phyloP scores from a whole-genome alignment of 2,888 invertebrate genomes.

The Ethmia dodecea region DNA sequence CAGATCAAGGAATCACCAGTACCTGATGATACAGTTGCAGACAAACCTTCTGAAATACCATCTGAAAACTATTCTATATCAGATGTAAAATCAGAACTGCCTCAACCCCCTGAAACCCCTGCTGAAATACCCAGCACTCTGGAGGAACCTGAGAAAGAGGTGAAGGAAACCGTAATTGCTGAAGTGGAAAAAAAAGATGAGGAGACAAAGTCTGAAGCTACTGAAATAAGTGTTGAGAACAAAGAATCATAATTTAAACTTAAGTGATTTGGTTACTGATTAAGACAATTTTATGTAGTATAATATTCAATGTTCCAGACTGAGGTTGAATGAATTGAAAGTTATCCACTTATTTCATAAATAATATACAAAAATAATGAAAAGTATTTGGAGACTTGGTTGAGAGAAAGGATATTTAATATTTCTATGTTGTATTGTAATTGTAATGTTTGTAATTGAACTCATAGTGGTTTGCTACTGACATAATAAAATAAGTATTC shows the following conservation, averaged over 20 bases:
- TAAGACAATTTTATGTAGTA: too few relatives aligned
- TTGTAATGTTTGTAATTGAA: too few relatives aligned
- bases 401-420: too few relatives aligned
- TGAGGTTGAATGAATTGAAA: too few relatives aligned
- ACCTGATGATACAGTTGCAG: slow-evolving; percentile 23
- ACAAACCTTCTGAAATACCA: slow-evolving; percentile 30
- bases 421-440: too few relatives aligned
- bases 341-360: too few relatives aligned
- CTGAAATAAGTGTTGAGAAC: slow-evolving; percentile 20
- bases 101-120: slow-evolving; percentile 29
- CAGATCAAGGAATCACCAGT: slow-evolving; percentile 20
- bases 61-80: slow-evolving; percentile 61
- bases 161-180: slow-evolving; percentile 10
- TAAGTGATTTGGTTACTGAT: too few relatives aligned
- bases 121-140: slow-evolving; percentile 21
- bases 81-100: slow-evolving; percentile 59
- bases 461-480: too few relatives aligned
- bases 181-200: slow-evolving; percentile 15
- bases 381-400: too few relatives aligned
- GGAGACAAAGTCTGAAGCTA: slow-evolving; percentile 27
- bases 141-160: slow-evolving; percentile 12
- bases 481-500: too few relatives aligned
- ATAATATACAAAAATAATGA: too few relatives aligned
- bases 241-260: slow-evolving; percentile 1
- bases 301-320: too few relatives aligned